Evolutionary conservation across 2,888 invertebrate species (phyloP).

Genomic region (Branchipolynoe longqiensis): DNA sequence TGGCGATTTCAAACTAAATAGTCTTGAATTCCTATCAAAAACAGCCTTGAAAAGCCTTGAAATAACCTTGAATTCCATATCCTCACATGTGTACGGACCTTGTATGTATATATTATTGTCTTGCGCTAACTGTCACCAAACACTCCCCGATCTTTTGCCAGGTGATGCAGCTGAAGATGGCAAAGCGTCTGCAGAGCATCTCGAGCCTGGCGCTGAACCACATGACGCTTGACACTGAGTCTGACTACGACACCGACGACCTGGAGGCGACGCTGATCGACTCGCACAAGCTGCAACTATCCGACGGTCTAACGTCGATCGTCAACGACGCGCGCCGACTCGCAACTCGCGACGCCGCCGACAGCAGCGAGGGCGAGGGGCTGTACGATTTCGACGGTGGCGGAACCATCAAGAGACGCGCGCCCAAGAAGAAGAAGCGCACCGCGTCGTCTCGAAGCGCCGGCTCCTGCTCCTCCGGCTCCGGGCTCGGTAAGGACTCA

Average conservation of each 20-base stretch:
- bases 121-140: too few species aligned
- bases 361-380: constrained; percentile 44
- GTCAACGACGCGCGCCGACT: constrained; percentile 1
- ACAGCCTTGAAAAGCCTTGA: too few species aligned
- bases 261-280: constrained; percentile 61
- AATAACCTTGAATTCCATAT: too few species aligned
- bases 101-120: too few species aligned
- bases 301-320: constrained; percentile 5
- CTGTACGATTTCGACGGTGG: constrained; percentile 50
- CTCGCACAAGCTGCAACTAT: constrained; percentile 31
- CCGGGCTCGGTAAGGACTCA: background rate
- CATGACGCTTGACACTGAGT: constrained; percentile 63
- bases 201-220: constrained; percentile 63
- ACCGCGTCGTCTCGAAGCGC: too few species aligned
- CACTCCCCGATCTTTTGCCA: too few species aligned
- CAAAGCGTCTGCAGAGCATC: constrained; percentile 63
- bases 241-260: constrained; percentile 66
- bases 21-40: too few species aligned
- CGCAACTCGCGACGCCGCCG: constrained; percentile 33
- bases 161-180: constrained; percentile 79
- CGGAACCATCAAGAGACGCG: constrained; percentile 4
- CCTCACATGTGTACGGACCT: too few species aligned
- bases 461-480: background rate
- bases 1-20: too few species aligned
- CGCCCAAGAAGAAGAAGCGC: constrained; percentile 52